Percentiles rank a stretch among this genome's conserved stretches.
phyloP scores from a whole-genome alignment of 2,113 vertebrate species.

The Chiloscyllium plagiosum region DNA sequence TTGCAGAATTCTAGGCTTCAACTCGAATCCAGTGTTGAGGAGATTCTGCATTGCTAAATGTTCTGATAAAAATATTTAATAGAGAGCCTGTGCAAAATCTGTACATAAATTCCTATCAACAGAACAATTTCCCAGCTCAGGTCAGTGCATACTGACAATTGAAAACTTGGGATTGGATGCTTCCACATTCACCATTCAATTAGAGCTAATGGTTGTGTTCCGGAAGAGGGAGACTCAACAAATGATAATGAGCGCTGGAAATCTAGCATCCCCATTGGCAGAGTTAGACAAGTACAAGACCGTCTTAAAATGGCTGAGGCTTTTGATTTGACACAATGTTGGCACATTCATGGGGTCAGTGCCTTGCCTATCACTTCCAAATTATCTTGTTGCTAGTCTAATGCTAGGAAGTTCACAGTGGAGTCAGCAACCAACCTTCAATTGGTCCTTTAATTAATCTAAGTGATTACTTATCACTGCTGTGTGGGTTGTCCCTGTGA shows the following conservation, averaged over 20 bases:
- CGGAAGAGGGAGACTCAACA: background rate
- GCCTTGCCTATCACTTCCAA: too few relatives aligned
- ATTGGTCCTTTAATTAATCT: too few relatives aligned
- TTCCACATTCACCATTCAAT: background rate
- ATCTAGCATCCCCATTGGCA: too few relatives aligned
- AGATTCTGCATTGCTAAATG: background rate
- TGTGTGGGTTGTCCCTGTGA: too few relatives aligned
- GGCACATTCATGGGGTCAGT: too few relatives aligned
- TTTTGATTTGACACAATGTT: background rate
- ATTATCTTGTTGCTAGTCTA: background rate
- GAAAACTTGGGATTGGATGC: background rate
- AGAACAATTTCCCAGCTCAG: background rate
- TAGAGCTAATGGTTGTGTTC: background rate
- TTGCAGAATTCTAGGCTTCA: too few relatives aligned
- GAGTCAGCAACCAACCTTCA: background rate
- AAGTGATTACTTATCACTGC: too few relatives aligned
- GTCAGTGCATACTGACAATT: background rate
- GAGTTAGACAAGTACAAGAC: background rate
- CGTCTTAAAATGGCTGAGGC: background rate
- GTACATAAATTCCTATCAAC: background rate
- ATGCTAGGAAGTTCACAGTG: background rate
- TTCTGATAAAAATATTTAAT: background rate
- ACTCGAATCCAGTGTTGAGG: background rate
- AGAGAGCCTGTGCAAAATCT: background rate
- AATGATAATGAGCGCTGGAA: background rate